Conservation (phyloP, 2,888 invertebrate genomes). For the Eupeodes latifasciatus region DNA sequence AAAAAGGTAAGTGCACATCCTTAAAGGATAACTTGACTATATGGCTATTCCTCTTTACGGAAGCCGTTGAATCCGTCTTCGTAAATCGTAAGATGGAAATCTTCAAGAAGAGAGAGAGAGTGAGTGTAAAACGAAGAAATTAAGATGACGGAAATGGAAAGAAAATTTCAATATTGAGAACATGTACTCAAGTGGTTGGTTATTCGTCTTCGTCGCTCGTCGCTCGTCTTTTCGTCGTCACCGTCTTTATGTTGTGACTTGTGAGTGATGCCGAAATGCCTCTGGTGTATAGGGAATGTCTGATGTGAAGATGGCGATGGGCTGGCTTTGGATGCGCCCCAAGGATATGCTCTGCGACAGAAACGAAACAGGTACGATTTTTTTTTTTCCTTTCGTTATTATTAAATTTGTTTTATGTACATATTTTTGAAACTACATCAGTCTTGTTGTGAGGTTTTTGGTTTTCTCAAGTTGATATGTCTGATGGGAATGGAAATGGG, state of each 20-base stretch:
- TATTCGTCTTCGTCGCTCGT: neutral
- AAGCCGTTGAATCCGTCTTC: constrained; percentile 1
- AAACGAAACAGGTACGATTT: neutral
- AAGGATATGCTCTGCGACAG: constrained; percentile 45
- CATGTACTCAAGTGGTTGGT: constrained; percentile 54
- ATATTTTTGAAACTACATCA: constrained; percentile 40
- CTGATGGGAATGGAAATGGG: constrained; percentile 11
- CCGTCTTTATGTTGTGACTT: constrained; percentile 16
- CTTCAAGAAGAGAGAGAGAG: too few species aligned
- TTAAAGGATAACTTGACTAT: constrained; percentile 31
- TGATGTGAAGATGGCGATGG: constrained; percentile 7
- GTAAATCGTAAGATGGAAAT: constrained; percentile 18
- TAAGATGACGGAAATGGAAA: constrained; percentile 68
- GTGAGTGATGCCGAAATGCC: constrained; percentile 22
- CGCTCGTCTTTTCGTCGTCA: neutral
- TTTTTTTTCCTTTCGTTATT: neutral
- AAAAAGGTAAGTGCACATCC: constrained; percentile 50
- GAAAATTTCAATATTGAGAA: constrained; percentile 65
- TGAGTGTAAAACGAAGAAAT: constrained; percentile 52
- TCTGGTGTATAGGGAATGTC: neutral
- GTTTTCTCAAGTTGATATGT: constrained; percentile 21
- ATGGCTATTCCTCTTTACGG: constrained; percentile 42
- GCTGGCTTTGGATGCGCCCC: constrained; percentile 43
- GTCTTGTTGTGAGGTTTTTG: neutral
- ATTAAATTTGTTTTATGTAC: constrained; percentile 26